Evolutionary conservation across 1,140 invertebrate species (phyloP).

Genomic region (Paraescarpia echinospica): DNA sequence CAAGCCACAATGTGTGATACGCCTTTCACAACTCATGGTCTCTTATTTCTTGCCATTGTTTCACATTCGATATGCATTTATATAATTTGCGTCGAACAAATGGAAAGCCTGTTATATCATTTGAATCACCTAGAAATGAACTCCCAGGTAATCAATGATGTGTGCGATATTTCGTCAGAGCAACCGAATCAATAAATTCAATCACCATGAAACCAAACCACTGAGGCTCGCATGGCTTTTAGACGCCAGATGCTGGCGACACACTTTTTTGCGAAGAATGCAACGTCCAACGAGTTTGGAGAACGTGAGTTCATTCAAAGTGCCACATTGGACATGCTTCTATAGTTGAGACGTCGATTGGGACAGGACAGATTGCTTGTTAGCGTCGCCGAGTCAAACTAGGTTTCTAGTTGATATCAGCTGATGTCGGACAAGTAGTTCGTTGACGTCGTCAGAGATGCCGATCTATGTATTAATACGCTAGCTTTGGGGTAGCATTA

Average conservation of each 20-base stretch:
- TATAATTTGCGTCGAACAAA: neutral
- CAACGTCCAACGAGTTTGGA: neutral
- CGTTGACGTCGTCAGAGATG: too few species aligned
- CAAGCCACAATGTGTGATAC: neutral
- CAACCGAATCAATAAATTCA: neutral
- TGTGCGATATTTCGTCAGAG: neutral
- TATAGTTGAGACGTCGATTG: neutral
- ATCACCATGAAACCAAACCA: neutral
- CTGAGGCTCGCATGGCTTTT: neutral
- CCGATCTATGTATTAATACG: too few species aligned
- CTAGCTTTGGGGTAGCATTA: too few species aligned
- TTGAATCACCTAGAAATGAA: neutral
- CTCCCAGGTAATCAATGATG: neutral
- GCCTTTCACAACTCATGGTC: neutral
- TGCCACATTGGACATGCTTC: neutral
- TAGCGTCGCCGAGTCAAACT: neutral
- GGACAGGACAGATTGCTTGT: neutral
- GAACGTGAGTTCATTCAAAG: neutral
- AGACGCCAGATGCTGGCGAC: neutral
- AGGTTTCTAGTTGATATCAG: neutral
- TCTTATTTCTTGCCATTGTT: neutral
- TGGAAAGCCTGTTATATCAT: neutral
- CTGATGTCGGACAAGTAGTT: too few species aligned
- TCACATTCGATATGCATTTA: neutral
- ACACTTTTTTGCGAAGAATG: neutral